Evolutionary conservation across 2,113 vertebrate genomes (phyloP).

Genomic region (Otocyon megalotis): DNA sequence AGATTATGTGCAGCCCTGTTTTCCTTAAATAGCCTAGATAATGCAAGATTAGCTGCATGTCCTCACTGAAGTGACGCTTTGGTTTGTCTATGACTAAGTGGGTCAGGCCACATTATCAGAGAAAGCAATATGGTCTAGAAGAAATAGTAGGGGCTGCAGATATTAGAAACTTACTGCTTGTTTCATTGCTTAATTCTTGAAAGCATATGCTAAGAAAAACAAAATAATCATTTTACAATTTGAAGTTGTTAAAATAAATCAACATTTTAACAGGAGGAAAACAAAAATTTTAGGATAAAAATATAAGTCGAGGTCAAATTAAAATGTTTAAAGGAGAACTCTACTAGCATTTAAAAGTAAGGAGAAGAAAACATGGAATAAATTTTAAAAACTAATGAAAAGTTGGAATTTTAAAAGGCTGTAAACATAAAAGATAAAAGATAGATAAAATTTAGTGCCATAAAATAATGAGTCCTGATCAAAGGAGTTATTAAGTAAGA

Average conservation of each 20-base stretch:
- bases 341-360: not conserved
- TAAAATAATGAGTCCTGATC: not conserved
- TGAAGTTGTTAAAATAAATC: slow-evolving; percentile 12
- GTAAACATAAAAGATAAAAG: not conserved
- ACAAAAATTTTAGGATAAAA: not conserved
- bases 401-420: not conserved
- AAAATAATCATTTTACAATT: slow-evolving; percentile 17
- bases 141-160: not conserved
- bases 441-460: not conserved
- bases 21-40: slow-evolving; percentile 46
- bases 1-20: not conserved
- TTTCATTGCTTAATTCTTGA: not conserved
- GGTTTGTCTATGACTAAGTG: slow-evolving; percentile 20
- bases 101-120: slow-evolving; percentile 19
- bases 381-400: slow-evolving; percentile 15
- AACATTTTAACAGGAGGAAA: not conserved
- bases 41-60: slow-evolving; percentile 27
- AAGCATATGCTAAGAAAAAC: not conserved
- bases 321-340: slow-evolving; percentile 19
- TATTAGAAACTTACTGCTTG: not conserved
- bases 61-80: not conserved
- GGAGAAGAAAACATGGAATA: not conserved
- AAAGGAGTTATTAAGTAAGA: not conserved
- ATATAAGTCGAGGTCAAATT: not conserved
- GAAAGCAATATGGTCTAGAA: not conserved